Percentiles rank a stretch among this genome's conserved stretches.
These are phyloP conservation scores for Tachina grossa DNA, from an alignment of 2,888 invertebrate species.

Conservation along the genomic window DNA sequence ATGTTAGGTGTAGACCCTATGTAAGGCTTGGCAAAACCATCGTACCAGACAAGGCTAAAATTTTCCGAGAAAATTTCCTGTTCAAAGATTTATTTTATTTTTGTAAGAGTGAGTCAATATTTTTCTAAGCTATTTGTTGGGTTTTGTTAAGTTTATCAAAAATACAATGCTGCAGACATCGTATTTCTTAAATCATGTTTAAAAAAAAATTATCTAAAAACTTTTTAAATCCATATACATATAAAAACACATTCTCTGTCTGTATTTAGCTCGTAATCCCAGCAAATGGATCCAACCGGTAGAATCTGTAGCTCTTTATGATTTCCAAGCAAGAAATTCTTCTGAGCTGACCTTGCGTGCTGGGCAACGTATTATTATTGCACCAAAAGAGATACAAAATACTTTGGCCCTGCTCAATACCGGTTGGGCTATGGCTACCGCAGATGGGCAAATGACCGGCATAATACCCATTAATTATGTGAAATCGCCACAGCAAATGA, in stretches of 20 bases:
- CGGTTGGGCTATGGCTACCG: conserved; percentile 87
- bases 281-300: conserved; percentile 88
- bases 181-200: too few species aligned
- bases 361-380: conserved; percentile 91
- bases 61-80: too few species aligned
- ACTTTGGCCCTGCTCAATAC: conserved; percentile 85
- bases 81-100: too few species aligned
- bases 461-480: conserved; percentile 87
- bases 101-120: too few species aligned
- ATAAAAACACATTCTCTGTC: neutral
- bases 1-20: too few species aligned
- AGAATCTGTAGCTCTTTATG: conserved; percentile 87
- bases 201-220: too few species aligned
- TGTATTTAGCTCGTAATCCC: conserved; percentile 85
- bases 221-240: neutral
- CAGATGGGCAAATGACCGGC: conserved; percentile 85
- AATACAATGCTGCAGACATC: too few species aligned
- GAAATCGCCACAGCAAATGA: conserved; percentile 79
- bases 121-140: too few species aligned
- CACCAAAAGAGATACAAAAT: conserved; percentile 92
- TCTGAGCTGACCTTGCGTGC: conserved; percentile 90
- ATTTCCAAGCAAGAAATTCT: conserved; percentile 88
- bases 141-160: too few species aligned
- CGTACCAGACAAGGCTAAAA: too few species aligned
- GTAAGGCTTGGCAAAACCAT: too few species aligned